Base-by-base conservation (phyloP, 2,797 vertebrate species). In the Parambassis ranga region DNA sequence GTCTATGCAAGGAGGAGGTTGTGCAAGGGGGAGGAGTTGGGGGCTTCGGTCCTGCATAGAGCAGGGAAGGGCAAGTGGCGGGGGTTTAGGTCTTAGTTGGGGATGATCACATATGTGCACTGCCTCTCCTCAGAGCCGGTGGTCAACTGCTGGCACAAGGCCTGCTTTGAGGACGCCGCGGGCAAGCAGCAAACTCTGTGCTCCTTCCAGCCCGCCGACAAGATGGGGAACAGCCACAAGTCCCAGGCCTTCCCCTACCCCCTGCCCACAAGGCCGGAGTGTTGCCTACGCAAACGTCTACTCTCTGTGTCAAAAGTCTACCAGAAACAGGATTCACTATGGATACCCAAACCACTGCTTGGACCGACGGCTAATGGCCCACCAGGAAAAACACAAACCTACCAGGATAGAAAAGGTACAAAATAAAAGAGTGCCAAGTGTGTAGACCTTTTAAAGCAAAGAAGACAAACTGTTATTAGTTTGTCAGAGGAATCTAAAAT, bases 51-150 rank as follows among this genome's bases (percentile, higher is more conserved):
- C 60, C 52, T 52, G 52, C 56, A 67, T 61, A 69, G 73, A 58
- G 44, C 72, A 71, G 37, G 50, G 48, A 57, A 74, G 81, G 83
- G 79, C 66, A 79, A 65, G 42, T 46, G 42, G 73, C 50, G 44
- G 75, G 78, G 62, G 50, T 18, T 78, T 72, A 81, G 78, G 72
- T 83, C 77, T 81, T 71, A 84, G 64, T 71, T 7, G 26, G 85
- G 82, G 87, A 95, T 94, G 93, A 93, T 94, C 77, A 89, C 93
- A 88, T 93, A 93, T 77, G 87, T 92, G 77, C 93, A 85, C 64
- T 94, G 92, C 86, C 88, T 95, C 86, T 91, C 91, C 26, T 57
- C 88, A 4, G 90, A 92, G 61, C 91, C 91, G 1, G 90, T 86
- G 89, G 91, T 93, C 70, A 91, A 88, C 60, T 95, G 93, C 91